Conservation (phyloP, 1,140 invertebrate species). For the Nautilus pompilius region DNA sequence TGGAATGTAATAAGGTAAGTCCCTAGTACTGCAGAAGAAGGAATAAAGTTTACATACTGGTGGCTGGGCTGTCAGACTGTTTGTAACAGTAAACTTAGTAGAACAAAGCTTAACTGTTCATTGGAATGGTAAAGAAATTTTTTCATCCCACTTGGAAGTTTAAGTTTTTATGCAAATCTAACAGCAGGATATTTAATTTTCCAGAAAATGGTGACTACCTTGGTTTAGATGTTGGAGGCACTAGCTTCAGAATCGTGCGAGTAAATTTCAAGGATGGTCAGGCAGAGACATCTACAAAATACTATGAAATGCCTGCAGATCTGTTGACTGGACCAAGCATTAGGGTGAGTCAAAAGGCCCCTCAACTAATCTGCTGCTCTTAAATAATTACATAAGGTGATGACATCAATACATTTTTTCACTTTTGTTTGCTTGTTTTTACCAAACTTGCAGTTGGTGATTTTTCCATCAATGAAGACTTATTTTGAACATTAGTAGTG, state of each 20-base stretch:
- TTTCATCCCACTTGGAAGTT: background rate
- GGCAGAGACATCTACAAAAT: constrained; percentile 21
- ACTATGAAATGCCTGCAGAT: constrained; percentile 31
- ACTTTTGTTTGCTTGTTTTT: no score
- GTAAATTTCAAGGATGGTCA: constrained; percentile 63
- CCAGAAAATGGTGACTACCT: constrained; percentile 92
- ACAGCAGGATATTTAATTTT: constrained; percentile 26
- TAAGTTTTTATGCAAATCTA: background rate
- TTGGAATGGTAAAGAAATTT: background rate
- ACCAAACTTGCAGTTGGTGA: no score
- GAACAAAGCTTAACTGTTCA: background rate
- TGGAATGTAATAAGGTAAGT: no score
- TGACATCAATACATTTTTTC: no score
- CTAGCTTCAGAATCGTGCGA: constrained; percentile 94
- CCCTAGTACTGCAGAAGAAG: no score
- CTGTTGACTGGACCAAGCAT: constrained; percentile 26
- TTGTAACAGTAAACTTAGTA: background rate
- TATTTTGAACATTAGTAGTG: no score
- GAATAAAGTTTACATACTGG: background rate
- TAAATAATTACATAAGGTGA: no score
- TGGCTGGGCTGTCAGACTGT: background rate
- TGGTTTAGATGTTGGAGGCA: constrained; percentile 95
- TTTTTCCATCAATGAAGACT: no score
- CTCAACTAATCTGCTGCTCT: no score
- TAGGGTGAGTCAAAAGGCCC: constrained; percentile 22